Conservation (phyloP, 2,797 vertebrate genomes). For the Spatula versicolor region DNA sequence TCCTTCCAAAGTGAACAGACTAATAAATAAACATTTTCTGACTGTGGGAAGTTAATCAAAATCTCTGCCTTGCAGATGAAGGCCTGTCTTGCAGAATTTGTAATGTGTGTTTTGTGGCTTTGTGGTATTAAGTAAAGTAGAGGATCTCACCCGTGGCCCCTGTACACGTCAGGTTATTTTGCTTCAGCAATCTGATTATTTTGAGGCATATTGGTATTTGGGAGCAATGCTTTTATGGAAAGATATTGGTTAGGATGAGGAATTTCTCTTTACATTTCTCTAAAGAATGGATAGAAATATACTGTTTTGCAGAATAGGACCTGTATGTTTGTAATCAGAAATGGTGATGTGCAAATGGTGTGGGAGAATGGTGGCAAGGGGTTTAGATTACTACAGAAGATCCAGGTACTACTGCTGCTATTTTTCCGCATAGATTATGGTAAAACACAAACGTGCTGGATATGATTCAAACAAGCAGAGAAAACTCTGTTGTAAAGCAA, state of each 20-base stretch:
- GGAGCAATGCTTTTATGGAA: not conserved
- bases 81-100: not conserved
- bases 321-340: not conserved
- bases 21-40: not conserved
- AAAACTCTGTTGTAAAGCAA: not conserved
- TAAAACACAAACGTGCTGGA: not conserved
- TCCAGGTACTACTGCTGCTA: not conserved
- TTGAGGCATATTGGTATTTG: not conserved
- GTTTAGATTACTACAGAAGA: not conserved
- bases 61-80: not conserved
- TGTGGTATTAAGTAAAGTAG: not conserved
- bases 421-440: not conserved
- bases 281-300: not conserved
- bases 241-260: not conserved
- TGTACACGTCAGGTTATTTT: not conserved
- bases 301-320: not conserved
- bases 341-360: not conserved
- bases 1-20: not conserved
- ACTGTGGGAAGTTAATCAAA: not conserved
- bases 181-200: not conserved
- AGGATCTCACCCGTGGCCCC: not conserved
- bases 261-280: not conserved
- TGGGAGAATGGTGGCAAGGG: accelerated
- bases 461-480: not conserved
- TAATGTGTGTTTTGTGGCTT: not conserved